phyloP scores from a whole-genome alignment of 2,888 invertebrate genomes.

The Nasonovia ribisnigri region DNA sequence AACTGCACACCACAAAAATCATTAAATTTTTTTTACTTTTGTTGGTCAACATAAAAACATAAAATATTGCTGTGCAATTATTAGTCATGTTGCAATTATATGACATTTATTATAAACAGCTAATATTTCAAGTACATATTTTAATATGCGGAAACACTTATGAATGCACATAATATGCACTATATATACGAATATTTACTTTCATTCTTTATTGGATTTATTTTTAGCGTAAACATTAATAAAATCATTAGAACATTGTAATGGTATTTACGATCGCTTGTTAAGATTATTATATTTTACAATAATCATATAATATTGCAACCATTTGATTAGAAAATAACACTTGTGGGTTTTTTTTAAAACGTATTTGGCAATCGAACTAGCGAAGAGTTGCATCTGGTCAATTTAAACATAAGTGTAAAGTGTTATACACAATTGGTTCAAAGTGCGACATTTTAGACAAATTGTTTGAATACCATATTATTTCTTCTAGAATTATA shows the following conservation, averaged over 20 bases:
- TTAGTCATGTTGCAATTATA: not conserved
- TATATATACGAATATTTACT: not conserved
- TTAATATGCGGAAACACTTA: not conserved
- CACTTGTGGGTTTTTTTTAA: not conserved
- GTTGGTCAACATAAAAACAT: not conserved
- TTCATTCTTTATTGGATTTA: not conserved
- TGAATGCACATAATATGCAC: not conserved
- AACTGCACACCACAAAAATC: conserved; percentile 2
- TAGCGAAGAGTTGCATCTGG: not conserved
- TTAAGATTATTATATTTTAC: not conserved
- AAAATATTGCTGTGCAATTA: not conserved
- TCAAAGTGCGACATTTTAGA: not conserved
- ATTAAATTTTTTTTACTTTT: not conserved
- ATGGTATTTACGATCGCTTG: not conserved
- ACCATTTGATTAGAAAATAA: not conserved
- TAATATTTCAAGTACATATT: not conserved
- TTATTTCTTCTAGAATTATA: not conserved
- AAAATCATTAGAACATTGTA: not conserved
- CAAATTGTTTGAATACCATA: not conserved
- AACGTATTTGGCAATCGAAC: not conserved
- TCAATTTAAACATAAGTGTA: not conserved
- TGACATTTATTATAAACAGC: not conserved
- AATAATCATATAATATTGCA: not conserved
- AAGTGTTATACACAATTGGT: not conserved
- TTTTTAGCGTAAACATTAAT: not conserved